phyloP scores from a whole-genome alignment of 2,888 invertebrate genomes.

The Dicyrtomina minuta region DNA sequence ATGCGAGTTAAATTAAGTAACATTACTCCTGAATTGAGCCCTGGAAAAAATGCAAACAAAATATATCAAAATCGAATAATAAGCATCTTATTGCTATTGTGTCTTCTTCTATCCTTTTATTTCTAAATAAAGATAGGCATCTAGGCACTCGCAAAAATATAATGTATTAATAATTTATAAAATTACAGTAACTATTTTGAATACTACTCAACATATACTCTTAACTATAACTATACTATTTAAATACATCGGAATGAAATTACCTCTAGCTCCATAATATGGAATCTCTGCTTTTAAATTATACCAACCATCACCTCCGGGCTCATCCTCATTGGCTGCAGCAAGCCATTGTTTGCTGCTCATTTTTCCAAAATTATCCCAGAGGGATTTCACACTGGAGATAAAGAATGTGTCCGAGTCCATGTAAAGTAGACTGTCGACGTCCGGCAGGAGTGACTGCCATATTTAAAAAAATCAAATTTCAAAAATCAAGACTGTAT shows the following conservation, averaged over 20 bases:
- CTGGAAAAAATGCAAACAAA: background rate
- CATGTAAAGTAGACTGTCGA: conserved; percentile 85
- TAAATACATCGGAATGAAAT: background rate
- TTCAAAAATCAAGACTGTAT: background rate
- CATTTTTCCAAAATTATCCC: conserved; percentile 79
- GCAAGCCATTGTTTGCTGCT: conserved; percentile 84
- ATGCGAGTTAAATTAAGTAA: conserved; percentile 19
- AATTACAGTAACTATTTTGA: background rate
- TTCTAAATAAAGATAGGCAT: too few relatives aligned
- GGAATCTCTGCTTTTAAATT: conserved; percentile 83
- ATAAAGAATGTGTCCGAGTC: conserved; percentile 90
- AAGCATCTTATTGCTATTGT: too few relatives aligned
- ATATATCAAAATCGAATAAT: background rate
- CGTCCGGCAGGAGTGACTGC: conserved; percentile 72
- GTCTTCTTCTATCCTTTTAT: too few relatives aligned
- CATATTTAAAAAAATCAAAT: conserved; percentile 55
- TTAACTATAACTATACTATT: too few relatives aligned
- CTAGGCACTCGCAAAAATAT: too few relatives aligned
- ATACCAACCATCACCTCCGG: conserved; percentile 90
- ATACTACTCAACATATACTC: too few relatives aligned
- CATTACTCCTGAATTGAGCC: conserved; percentile 7
- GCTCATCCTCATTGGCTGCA: conserved; percentile 85
- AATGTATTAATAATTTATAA: too few relatives aligned
- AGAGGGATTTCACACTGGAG: conserved; percentile 76
- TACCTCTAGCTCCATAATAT: conserved; percentile 81